phyloP scores from a whole-genome alignment of 2,113 vertebrate genomes.

The Dolichotis patagonum region DNA sequence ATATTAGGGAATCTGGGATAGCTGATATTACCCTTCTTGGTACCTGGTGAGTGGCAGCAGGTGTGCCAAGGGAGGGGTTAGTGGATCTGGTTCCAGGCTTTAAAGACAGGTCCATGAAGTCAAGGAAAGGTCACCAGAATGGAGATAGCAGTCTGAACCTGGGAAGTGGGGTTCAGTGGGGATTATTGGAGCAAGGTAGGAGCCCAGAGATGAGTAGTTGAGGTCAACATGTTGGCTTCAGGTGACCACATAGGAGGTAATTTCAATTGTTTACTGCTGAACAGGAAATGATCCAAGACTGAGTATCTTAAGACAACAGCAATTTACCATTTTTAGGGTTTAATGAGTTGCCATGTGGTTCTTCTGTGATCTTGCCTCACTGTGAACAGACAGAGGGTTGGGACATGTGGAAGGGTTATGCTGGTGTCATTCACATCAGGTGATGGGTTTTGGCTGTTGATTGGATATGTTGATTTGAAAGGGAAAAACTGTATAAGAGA shows the following conservation, averaged over 20 bases:
- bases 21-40: background rate
- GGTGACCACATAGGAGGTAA: background rate
- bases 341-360: background rate
- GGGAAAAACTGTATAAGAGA: background rate
- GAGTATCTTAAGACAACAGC: background rate
- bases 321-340: background rate
- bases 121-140: background rate
- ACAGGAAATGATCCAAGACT: background rate
- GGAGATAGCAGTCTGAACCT: background rate
- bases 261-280: background rate
- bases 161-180: background rate
- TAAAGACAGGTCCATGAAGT: background rate
- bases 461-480: background rate
- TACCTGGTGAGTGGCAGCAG: background rate
- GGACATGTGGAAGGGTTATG: background rate
- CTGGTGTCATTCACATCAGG: background rate
- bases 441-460: background rate
- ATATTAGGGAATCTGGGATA: background rate
- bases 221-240: background rate
- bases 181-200: background rate
- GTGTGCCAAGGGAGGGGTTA: background rate
- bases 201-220: background rate
- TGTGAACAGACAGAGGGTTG: background rate
- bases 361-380: background rate
- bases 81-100: background rate